These are phyloP conservation scores for Phyllotis vaccarum DNA, from an alignment of 2,797 vertebrate genomes.

Conservation along the genomic window DNA sequence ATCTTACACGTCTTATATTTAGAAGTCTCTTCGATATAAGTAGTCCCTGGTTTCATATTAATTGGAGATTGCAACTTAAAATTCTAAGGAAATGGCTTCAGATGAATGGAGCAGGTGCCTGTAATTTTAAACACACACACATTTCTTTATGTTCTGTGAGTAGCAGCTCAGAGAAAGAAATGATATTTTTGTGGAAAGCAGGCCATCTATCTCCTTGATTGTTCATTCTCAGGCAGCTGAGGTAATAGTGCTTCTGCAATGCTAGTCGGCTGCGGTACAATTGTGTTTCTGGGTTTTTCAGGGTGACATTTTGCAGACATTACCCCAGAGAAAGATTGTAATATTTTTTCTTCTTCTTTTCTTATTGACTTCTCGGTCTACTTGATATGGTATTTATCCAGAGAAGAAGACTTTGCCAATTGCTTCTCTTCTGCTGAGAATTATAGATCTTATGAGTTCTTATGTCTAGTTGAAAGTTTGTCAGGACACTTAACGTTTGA, in stretches of 20 bases:
- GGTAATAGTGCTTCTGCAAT: neutral
- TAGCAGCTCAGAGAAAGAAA: neutral
- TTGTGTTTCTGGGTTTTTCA: neutral
- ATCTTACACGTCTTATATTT: constrained; percentile 31
- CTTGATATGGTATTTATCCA: constrained; percentile 75
- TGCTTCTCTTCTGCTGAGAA: constrained; percentile 79
- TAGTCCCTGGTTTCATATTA: constrained; percentile 56
- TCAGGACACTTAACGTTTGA: constrained; percentile 85
- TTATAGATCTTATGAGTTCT: constrained; percentile 72
- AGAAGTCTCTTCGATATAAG: neutral
- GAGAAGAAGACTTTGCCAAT: constrained; percentile 77
- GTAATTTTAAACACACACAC: neutral
- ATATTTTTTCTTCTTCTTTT: constrained; percentile 46
- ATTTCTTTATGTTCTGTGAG: constrained; percentile 24
- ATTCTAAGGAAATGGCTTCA: neutral
- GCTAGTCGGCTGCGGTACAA: neutral
- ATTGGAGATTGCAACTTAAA: constrained; percentile 34
- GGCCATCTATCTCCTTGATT: neutral
- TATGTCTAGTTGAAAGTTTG: constrained; percentile 78
- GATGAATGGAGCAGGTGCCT: constrained; percentile 1
- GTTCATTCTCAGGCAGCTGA: neutral
- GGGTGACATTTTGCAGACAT: neutral
- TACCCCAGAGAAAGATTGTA: neutral
- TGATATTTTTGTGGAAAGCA: neutral
- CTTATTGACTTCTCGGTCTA: constrained; percentile 51